Base-by-base conservation (phyloP, 2,888 invertebrate genomes). In the Sinelater perroti region DNA sequence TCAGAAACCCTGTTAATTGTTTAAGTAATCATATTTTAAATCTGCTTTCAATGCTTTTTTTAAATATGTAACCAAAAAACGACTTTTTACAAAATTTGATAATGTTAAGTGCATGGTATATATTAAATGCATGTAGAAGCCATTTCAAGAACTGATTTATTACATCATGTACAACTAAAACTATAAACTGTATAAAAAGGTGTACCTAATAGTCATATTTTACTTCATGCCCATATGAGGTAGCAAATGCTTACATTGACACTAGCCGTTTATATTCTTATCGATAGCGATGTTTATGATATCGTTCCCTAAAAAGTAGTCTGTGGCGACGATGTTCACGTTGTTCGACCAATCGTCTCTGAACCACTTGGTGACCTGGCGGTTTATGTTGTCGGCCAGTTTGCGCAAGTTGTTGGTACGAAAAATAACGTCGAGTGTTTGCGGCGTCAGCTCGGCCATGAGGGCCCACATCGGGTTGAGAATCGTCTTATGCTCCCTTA, bases 361-460 rank as follows among this genome's bases (percentile, higher is more conserved):
- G 13, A 91, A 84, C 81, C 90, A 88, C 20, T 81, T 78, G 0
- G 87, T 87, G 0, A 92, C 82, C 68, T 89, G 85, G 26, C 85
- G 81, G 76, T 92, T 92, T 8, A 88, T 85, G 1, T 75, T 77
- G 50, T 89, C 83, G 0, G 90, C 89, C 74, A 87, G 83, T 42
- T 82, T 79, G 18, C 88, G 77, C 17, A 90, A 74, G 11, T 86
- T 86, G 3, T 85, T 86, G 3, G 84, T 78, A 1, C 83, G 78
- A 60, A 85, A 79, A 6, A 88, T 73, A 13, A 89, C 82, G 66
- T 87, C 87, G 21, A 84, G 75, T 0, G 86, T 80, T 30, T 82
- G 84, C 0, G 89, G 87, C 0, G 90, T 90, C 38, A 89, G 80
- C 75, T 90, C 87, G 0, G 89, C 88, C 90, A 90, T 90, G 5